Evolutionary conservation across 2,797 vertebrate species (phyloP).

Genomic region (Poecilia gillii): DNA sequence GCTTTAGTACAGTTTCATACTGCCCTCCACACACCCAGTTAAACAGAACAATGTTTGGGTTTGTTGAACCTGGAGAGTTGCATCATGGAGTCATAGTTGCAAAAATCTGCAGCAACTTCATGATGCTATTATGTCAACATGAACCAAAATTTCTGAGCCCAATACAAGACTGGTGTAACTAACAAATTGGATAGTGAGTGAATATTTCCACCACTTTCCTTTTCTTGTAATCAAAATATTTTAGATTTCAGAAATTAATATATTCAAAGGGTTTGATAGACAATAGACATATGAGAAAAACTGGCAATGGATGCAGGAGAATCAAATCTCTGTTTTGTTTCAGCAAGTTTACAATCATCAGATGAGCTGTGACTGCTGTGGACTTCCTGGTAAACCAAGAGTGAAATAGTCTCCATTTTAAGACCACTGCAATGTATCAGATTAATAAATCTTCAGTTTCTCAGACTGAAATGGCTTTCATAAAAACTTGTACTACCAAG

Average conservation of each 20-base stretch:
- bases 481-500: neutral
- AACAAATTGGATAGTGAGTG: neutral
- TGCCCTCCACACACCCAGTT: neutral
- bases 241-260: neutral
- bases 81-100: neutral
- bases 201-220: neutral
- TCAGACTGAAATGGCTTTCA: neutral
- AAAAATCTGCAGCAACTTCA: neutral
- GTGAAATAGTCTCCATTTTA: conserved; percentile 1
- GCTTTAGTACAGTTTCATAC: neutral
- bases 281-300: neutral
- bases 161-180: too few species aligned
- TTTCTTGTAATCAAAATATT: neutral
- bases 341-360: neutral
- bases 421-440: neutral
- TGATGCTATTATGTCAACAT: neutral
- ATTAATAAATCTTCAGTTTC: neutral
- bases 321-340: neutral
- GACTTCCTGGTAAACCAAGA: conserved; percentile 2
- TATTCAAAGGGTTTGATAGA: neutral
- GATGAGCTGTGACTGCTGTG: neutral
- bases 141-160: neutral
- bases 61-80: neutral
- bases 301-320: neutral
- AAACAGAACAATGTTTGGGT: neutral